phyloP scores from a whole-genome alignment of 2,797 vertebrate genomes.

The Anomalospiza imberbis region DNA sequence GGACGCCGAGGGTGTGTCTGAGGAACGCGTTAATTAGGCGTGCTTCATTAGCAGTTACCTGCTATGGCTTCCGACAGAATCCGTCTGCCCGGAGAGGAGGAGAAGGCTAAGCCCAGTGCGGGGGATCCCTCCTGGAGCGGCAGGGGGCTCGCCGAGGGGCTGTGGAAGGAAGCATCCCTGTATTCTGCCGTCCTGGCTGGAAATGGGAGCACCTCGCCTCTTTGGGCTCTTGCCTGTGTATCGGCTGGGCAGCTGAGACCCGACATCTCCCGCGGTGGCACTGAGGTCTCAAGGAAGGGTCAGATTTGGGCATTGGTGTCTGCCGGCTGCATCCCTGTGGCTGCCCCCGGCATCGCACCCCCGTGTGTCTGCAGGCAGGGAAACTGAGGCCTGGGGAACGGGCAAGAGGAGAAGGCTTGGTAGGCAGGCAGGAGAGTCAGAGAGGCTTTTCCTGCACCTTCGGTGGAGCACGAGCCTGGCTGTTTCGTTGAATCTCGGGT shows the following conservation, averaged over 20 bases:
- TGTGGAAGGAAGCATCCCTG: not conserved
- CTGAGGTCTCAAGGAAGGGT: not conserved
- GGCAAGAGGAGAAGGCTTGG: not conserved
- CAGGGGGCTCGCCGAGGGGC: not conserved
- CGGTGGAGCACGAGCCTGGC: not conserved
- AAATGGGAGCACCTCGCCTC: fast-evolving
- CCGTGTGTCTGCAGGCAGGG: not conserved
- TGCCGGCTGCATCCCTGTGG: not conserved
- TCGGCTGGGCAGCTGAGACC: not conserved
- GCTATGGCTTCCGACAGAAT: not conserved
- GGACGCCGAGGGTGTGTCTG: not conserved
- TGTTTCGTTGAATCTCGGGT: not conserved
- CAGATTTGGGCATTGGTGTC: not conserved
- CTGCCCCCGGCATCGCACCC: fast-evolving
- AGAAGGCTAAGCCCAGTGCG: not conserved
- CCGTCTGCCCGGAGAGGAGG: not conserved
- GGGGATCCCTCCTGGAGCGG: not conserved
- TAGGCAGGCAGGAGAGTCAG: not conserved
- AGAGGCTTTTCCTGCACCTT: not conserved
- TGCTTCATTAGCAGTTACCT: not conserved
- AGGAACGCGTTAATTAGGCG: not conserved
- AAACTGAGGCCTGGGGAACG: not conserved
- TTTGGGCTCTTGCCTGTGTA: not conserved
- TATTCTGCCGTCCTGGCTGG: not conserved
- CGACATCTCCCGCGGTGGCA: not conserved